Conservation (phyloP, 2,888 invertebrate genomes). For the Gonocerus acuteangulatus region DNA sequence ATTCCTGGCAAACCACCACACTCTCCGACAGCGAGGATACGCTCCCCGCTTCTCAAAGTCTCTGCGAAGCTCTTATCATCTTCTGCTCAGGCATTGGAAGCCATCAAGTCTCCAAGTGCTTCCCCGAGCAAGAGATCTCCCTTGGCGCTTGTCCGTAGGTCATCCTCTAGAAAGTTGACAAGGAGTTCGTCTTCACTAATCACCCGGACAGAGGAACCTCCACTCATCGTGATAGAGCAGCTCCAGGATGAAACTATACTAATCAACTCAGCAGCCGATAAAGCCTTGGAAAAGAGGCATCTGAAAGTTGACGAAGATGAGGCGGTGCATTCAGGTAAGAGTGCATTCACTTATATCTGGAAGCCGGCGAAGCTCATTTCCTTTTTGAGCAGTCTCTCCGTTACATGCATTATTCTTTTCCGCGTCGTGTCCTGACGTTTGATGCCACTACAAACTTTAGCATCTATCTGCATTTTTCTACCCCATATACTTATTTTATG, state of each 20-base stretch:
- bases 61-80: conserved; percentile 37
- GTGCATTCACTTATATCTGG: background rate
- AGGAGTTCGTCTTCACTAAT: conserved; percentile 45
- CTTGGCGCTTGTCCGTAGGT: conserved; percentile 54
- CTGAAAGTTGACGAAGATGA: conserved; percentile 49
- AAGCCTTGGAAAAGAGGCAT: conserved; percentile 45
- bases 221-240: conserved; percentile 42
- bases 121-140: conserved; percentile 39
- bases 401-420: too few species aligned
- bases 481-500: too few species aligned
- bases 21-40: conserved; percentile 21
- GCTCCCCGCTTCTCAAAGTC: conserved; percentile 37
- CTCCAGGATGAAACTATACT: conserved; percentile 34
- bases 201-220: conserved; percentile 31
- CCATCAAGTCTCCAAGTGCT: conserved; percentile 31
- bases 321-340: conserved; percentile 27
- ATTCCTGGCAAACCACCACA: conserved; percentile 29
- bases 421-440: too few species aligned
- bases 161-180: conserved; percentile 64
- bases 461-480: too few species aligned
- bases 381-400: too few species aligned
- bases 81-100: conserved; percentile 38
- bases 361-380: too few species aligned
- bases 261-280: conserved; percentile 45
- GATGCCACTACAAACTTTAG: too few species aligned